Evolutionary conservation across 1,140 invertebrate species (phyloP), one percentile per base, ranked within the genome.

Genomic region (Pentalonia nigronervosa): DNA sequence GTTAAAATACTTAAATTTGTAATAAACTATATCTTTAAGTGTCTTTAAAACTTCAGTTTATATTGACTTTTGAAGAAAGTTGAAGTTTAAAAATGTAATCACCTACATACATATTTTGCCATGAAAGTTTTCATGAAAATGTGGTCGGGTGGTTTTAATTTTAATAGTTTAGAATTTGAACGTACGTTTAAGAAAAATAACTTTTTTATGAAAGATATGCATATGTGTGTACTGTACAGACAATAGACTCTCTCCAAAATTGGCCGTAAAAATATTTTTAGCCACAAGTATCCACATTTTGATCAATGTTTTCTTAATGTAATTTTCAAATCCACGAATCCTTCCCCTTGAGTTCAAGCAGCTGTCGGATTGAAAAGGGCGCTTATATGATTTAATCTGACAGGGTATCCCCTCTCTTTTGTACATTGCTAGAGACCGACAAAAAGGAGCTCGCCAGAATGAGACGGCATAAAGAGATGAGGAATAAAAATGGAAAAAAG

Each of bases 321-420:
- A 47, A 86, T 86, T 86, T 86, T 41, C 3, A 30, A 47, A 48
- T 41, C 30, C 45, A 86, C 45, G 25, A 86, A 86, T n/a, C 25
- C 25, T 86, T 86, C 21, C 41, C 23, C 23, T 47, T 86, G 4
- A 45, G 25, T 47, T 86, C 45, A 86, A 86, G 36, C 84, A 86
- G 84, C 84, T 86, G 84, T 86, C 45, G 34, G 34, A 7, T 89
- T 34, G 34, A 89, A 89, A 89, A 56, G n/a, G 34, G 34, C 23
- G 50, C 90, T 47, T n/a, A 34, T 90, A 90, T 76, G 56, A 76
- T 91, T 91, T 91, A 76, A 91, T 91, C 60, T 47, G 90, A 67
- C 60, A 45, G 34, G 30, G 23, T 36, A 20, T 23, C 14, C 86
- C 47, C 41, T n/a, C 4, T 91, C 60, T 2, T 67, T n/a, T 41